Evolutionary conservation across 2,888 invertebrate species (phyloP), one percentile per base, ranked within the genome.

Genomic region (Argynnis bischoffii): DNA sequence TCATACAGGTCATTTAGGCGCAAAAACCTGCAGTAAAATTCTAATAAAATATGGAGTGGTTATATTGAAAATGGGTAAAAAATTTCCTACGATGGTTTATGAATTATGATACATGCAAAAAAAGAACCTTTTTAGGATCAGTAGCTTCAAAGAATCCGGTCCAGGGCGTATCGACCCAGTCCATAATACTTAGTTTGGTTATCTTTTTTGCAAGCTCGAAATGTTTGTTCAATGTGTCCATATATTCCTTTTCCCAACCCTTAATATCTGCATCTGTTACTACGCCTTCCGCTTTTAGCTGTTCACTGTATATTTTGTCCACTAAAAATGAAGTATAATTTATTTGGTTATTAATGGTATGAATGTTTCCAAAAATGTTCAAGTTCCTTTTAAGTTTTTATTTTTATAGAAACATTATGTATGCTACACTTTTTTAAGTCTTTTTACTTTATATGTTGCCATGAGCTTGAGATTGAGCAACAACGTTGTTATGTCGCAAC

Each of bases 161-260:
- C 99, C 99, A 99, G 0, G 98, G 98, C 6, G 98, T 98, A 86
- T 99, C 99, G 63, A 99, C 94, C 99, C 99, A 99, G 81, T 98
- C 98, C 90, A 97, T 96, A 88, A 98, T 98, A 74, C 88, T 89
- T 21, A 92, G 85, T 74, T 87, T 90, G 48, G 89, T 90, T 64
- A 90, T 75, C 75, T 91, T 90, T 81, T 90, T 91, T 54, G 90
- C 81, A n/a, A 91, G 80, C 55, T 90, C 92, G 69, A 91, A 92
- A 78, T 92, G 91, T 56, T 75, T 69, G 79, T 89, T 90, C 59
- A 92, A 75, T 0, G 91, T 90, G 70, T 88, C 88, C 78, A 79
- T 77, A 76, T 92, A 92, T 68, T 91, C 90, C 69, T 88, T 88
- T 79, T 90, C 87, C 90, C 90, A 90, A 0, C 71, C 73, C 74